phyloP scores from a whole-genome alignment of 2,888 invertebrate genomes.

The Zelleria hepariella region DNA sequence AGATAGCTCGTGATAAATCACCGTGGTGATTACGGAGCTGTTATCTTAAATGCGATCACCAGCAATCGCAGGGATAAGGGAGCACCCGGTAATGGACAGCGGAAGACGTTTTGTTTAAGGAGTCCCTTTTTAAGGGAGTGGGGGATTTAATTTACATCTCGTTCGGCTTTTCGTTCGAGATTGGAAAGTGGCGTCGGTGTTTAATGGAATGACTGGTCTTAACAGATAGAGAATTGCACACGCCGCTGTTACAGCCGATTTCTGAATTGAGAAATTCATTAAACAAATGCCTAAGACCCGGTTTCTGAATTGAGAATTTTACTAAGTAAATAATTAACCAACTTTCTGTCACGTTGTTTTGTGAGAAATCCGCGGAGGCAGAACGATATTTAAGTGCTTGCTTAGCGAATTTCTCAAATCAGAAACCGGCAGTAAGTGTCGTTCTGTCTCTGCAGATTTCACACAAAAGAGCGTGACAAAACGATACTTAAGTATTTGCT shows the following conservation, averaged over 20 bases:
- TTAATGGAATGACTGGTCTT: background rate
- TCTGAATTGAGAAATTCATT: too few species aligned
- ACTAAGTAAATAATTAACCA: too few species aligned
- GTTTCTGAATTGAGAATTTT: too few species aligned
- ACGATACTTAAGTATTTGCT: too few species aligned
- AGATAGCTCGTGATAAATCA: constrained; percentile 72
- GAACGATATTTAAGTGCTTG: too few species aligned
- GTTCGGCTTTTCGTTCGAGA: background rate
- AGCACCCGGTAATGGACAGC: background rate
- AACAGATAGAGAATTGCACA: background rate
- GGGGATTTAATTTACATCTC: background rate
- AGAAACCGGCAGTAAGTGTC: too few species aligned
- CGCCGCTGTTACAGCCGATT: background rate
- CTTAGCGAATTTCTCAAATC: too few species aligned
- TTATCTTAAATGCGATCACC: constrained; percentile 69
- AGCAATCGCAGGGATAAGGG: background rate
- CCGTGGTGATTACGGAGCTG: constrained; percentile 62
- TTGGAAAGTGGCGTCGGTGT: background rate
- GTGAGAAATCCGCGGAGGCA: too few species aligned
- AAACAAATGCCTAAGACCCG: too few species aligned
- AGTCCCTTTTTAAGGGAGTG: background rate
- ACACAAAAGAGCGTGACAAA: too few species aligned
- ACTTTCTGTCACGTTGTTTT: too few species aligned
- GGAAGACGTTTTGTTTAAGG: background rate
- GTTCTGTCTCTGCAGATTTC: too few species aligned